Evolutionary conservation across 2,888 invertebrate species (phyloP), one percentile per base, ranked within the genome.

Genomic region (Parnassius smintheus): DNA sequence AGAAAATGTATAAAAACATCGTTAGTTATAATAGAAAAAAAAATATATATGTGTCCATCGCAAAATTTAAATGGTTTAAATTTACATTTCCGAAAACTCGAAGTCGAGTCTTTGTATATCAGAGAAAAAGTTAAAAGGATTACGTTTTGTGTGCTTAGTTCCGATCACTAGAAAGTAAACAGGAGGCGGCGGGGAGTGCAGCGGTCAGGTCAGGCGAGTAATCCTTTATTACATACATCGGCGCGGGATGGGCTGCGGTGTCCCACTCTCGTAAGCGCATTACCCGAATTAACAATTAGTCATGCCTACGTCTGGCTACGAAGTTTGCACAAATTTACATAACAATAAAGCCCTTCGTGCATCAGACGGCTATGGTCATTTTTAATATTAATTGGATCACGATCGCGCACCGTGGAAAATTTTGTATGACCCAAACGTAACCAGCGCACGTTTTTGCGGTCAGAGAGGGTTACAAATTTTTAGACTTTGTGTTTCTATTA

Each of bases 241-340:
- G 73, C 76, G 68, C 74, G 76, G 76, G 76, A 76, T 73, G 73
- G 72, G 73, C 69, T 71, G 74, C 72, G 75, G 78, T 76, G 76
- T 79, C 77, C 81, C 81, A 74, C 81, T 79, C 77, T 78, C 74
- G 80, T 89, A 88, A 89, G 88, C 86, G 87, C 86, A 90, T 91
- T 90, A 89, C 75, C 79, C 83, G 88, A 89, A 91, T 91, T 89
- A 91, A 90, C 90, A 91, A 91, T 91, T 91, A 91, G 91, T 87
- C 91, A 89, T 86, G 90, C 86, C 89, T 82, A 82, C 79, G 88
- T 85, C 87, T 88, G 88, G 77, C 82, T 75, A 77, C 83, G 80
- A 87, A 90, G 88, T 91, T 90, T 87, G 86, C 88, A 82, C 85
- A 86, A 82, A 91, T 91, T 90, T 90, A 89, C 91, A 91, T 91